Evolutionary conservation across 1,140 invertebrate species (phyloP), one percentile per base, ranked within the genome.

Genomic region (Tetragnatha versicolor): DNA sequence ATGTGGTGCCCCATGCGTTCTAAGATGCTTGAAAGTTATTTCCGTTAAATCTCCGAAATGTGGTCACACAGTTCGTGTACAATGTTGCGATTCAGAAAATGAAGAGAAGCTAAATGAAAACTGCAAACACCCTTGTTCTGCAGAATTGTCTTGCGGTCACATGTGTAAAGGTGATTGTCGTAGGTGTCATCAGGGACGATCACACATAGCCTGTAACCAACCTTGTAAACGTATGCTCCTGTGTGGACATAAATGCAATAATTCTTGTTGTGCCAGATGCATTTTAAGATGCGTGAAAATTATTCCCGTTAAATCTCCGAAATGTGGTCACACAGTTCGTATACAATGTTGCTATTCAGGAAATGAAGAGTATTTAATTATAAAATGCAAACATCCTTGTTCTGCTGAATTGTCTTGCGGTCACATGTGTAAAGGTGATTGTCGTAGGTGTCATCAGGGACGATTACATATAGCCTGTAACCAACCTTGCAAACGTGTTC

Each of bases 401-500:
- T 75, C 61, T 0, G 79, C 39, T 53, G 72, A 81, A 27, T 83
- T 91, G 53, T 81, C 83, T 68, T 92, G 91, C 84, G n/a, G n/a
- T n/a, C n/a, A n/a, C n/a, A n/a, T n/a, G n/a, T n/a, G n/a, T n/a
- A n/a, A n/a, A n/a, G n/a, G n/a, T n/a, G n/a, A n/a, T n/a, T n/a
- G n/a, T n/a, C n/a, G n/a, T n/a, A n/a, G n/a, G n/a, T n/a, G n/a
- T n/a, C n/a, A n/a, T n/a, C n/a, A n/a, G n/a, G n/a, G n/a, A n/a
- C n/a, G n/a, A n/a, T n/a, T n/a, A n/a, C 92, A 93, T 84, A 39
- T 76, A 27, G 45, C 82, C 6, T 87, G 87, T 81, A 55, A 53
- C 20, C 27, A 83, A 51, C 61, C 70, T 39, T 87, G 86, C 51
- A 77, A 79, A n/a, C 79, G 83, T 55, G 81, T 79, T 22, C 78